These are phyloP conservation scores for Sciurus carolinensis DNA, from an alignment of 2,797 vertebrate genomes.

Conservation along the genomic window DNA sequence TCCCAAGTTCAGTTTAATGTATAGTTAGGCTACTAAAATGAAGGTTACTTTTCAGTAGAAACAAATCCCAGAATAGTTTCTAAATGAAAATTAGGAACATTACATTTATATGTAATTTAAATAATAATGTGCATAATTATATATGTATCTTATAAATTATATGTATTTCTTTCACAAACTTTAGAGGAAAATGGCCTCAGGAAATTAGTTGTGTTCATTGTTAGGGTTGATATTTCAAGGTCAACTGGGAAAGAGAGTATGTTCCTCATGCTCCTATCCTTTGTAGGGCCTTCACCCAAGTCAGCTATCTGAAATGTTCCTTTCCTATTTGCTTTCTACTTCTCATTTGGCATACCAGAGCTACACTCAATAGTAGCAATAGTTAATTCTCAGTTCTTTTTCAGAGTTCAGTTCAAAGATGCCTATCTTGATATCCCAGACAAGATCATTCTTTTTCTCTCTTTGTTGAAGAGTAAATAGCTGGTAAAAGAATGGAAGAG, in stretches of 20 bases:
- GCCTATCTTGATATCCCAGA: neutral
- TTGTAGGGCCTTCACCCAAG: neutral
- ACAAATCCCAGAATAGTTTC: neutral
- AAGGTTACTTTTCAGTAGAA: neutral
- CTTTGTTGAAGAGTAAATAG: neutral
- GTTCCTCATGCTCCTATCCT: neutral
- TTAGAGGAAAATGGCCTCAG: neutral
- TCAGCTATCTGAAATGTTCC: neutral
- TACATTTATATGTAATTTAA: neutral
- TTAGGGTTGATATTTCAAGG: neutral
- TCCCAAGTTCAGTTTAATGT: neutral
- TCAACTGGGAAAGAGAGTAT: neutral
- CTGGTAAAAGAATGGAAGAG: neutral
- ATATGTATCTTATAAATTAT: neutral
- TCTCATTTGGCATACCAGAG: neutral
- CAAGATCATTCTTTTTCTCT: neutral
- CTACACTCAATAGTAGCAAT: neutral
- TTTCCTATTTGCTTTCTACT: neutral
- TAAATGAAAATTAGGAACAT: neutral
- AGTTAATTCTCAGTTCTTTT: neutral
- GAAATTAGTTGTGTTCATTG: neutral
- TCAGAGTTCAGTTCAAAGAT: neutral
- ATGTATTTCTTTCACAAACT: neutral
- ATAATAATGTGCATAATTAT: neutral
- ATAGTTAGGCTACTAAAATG: neutral